These are phyloP conservation scores for Oxystoma pomonae DNA, from an alignment of 2,888 invertebrate genomes.

Conservation along the genomic window DNA sequence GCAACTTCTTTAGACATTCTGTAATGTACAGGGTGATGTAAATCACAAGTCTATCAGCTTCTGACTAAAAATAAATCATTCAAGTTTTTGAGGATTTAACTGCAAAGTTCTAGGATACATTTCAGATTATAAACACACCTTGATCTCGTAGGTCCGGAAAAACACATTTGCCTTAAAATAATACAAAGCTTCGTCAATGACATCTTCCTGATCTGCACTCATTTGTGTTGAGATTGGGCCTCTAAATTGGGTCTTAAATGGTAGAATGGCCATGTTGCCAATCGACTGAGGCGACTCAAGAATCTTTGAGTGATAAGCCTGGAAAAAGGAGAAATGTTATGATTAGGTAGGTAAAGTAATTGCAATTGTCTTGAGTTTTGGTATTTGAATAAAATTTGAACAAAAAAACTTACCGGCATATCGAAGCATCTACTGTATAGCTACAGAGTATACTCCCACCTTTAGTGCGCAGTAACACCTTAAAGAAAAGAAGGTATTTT, in stretches of 20 bases:
- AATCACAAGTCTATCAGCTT: conserved; percentile 93
- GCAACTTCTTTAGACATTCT: conserved; percentile 92
- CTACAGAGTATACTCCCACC: not conserved
- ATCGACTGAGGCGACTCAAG: conserved; percentile 67
- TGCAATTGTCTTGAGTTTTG: not conserved
- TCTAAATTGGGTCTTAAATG: conserved; percentile 83
- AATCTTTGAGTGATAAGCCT: conserved; percentile 96
- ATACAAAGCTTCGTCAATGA: conserved; percentile 95
- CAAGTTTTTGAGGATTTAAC: not conserved
- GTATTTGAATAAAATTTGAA: not conserved
- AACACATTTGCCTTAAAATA: conserved; percentile 99
- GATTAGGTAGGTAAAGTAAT: too few relatives aligned
- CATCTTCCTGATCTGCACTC: conserved; percentile 66
- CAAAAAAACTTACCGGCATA: not conserved
- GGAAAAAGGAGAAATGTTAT: too few relatives aligned
- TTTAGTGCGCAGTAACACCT: not conserved
- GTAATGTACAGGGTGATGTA: conserved; percentile 97
- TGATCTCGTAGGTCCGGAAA: conserved; percentile 97
- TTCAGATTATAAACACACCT: conserved; percentile 54
- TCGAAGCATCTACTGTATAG: not conserved
- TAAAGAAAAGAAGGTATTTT: not conserved
- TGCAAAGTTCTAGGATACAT: not conserved
- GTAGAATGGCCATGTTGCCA: conserved; percentile 91
- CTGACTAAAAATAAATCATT: conserved; percentile 64
- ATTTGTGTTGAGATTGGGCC: conserved; percentile 82